Percentiles rank a stretch among this genome's conserved stretches.
Conservation (phyloP, 2,113 vertebrate genomes). For the Rattus rattus region DNA sequence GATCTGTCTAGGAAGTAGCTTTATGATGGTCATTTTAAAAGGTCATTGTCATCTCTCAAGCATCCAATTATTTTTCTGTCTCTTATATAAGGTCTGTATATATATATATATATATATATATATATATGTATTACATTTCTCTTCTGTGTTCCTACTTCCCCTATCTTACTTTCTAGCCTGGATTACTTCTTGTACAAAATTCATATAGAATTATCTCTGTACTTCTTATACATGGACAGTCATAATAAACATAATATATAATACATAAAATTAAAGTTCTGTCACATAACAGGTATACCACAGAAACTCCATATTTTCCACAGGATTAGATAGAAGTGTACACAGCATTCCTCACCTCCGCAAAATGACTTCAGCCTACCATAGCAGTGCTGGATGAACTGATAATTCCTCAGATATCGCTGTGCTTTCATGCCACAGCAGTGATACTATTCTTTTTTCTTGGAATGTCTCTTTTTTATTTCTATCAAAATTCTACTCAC, state of each 20-base stretch:
- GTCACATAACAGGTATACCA: neutral
- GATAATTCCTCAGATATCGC: neutral
- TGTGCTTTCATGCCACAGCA: neutral
- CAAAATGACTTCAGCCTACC: neutral
- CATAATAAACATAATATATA: neutral
- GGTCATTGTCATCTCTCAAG: neutral
- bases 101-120: no score
- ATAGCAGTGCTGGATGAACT: neutral
- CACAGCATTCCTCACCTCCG: neutral
- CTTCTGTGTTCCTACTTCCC: neutral
- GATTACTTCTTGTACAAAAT: neutral
- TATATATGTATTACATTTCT: neutral
- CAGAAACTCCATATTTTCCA: neutral
- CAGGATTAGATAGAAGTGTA: neutral
- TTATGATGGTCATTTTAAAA: neutral
- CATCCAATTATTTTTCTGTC: constrained; percentile 22
- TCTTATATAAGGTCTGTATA: neutral
- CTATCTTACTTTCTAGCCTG: neutral
- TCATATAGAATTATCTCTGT: neutral
- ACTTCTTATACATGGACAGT: neutral
- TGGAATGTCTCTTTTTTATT: neutral
- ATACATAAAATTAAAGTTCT: neutral
- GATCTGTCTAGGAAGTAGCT: neutral
- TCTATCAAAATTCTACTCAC: constrained; percentile 11
- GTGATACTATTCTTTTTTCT: neutral